Conservation (phyloP, 2,888 invertebrate genomes). For the Tiphia femorata region DNA sequence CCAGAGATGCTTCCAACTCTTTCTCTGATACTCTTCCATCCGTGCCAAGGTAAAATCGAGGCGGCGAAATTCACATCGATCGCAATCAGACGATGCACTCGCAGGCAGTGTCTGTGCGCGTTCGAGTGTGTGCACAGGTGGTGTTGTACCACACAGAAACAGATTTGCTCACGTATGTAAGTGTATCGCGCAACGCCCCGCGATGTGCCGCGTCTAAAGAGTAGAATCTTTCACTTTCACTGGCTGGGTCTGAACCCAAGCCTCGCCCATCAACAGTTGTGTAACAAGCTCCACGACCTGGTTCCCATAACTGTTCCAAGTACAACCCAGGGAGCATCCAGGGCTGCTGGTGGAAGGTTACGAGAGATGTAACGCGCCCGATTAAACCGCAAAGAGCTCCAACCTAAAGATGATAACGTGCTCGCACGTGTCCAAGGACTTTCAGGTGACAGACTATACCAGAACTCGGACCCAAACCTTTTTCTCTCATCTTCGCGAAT, state of each 20-base stretch:
- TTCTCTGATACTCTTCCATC: too few species aligned
- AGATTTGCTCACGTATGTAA: too few species aligned
- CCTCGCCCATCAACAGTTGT: slow-evolving; percentile 60
- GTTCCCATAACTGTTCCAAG: slow-evolving; percentile 59
- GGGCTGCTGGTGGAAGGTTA: slow-evolving; percentile 19
- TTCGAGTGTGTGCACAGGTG: too few species aligned
- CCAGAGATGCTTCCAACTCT: too few species aligned
- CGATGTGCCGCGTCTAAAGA: slow-evolving; percentile 17
- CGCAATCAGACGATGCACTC: too few species aligned
- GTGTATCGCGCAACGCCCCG: too few species aligned
- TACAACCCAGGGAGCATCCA: slow-evolving; percentile 33
- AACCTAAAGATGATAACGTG: slow-evolving; percentile 7
- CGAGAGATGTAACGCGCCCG: slow-evolving; percentile 14
- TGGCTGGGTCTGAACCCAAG: slow-evolving; percentile 41
- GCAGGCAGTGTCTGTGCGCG: too few species aligned
- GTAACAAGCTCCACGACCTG: slow-evolving; percentile 56
- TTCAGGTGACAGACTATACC: background rate
- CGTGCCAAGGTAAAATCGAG: too few species aligned
- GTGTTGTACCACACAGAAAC: too few species aligned
- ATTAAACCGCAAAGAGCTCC: slow-evolving; percentile 10
- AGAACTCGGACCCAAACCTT: background rate
- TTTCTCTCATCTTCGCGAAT: background rate
- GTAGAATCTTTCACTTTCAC: slow-evolving; percentile 59
- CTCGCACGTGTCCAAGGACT: background rate
- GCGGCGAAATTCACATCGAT: too few species aligned